phyloP scores from a whole-genome alignment of 2,888 invertebrate species.

The Eucriotettix oculatus region DNA sequence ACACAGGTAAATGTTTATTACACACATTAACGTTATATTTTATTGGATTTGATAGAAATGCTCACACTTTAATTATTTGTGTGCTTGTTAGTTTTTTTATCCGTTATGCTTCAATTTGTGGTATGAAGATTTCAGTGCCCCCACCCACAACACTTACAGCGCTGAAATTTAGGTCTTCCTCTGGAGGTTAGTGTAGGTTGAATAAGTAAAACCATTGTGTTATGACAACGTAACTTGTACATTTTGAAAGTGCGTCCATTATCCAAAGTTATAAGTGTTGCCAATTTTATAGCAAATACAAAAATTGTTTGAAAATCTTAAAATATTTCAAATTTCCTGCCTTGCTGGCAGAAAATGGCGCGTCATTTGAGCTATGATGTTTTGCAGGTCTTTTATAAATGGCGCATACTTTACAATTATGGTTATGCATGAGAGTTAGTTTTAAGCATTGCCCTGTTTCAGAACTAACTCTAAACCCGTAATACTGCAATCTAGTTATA shows the following conservation, averaged over 20 bases:
- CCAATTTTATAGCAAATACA: too few species aligned
- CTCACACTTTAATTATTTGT: neutral
- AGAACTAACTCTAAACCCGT: too few species aligned
- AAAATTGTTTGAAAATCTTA: too few species aligned
- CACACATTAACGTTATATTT: neutral
- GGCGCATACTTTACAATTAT: constrained; percentile 5
- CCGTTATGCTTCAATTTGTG: too few species aligned
- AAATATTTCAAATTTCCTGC: constrained; percentile 17
- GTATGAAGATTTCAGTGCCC: constrained; percentile 6
- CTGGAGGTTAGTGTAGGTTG: constrained; percentile 6
- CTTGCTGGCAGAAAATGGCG: constrained; percentile 18
- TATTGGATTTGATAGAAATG: neutral
- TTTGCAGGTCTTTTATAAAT: constrained; percentile 11
- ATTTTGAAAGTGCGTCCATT: neutral
- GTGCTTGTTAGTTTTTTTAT: too few species aligned
- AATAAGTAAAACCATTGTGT: neutral
- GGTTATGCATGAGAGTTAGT: too few species aligned
- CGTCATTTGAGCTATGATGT: constrained; percentile 16
- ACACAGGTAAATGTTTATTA: constrained; percentile 12
- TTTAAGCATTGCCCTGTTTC: too few species aligned
- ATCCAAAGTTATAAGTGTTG: too few species aligned
- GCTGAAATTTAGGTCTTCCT: constrained; percentile 10
- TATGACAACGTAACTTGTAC: neutral
- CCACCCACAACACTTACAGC: constrained; percentile 11
- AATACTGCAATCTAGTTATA: too few species aligned